Conservation (phyloP, 2,113 vertebrate species). For the Leuciscus idus region DNA sequence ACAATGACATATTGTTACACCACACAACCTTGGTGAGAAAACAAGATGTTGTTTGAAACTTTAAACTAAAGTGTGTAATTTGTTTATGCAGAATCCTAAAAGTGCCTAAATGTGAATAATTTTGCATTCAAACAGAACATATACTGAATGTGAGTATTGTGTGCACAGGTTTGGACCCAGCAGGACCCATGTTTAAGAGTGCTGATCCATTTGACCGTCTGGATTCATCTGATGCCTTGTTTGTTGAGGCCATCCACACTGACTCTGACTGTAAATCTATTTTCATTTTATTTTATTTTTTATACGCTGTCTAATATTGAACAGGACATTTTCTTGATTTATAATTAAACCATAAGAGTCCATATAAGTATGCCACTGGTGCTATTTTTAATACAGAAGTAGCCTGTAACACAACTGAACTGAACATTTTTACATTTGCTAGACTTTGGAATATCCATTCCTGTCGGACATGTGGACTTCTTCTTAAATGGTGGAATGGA, state of each 20-base stretch:
- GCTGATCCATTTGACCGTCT: slow-evolving; percentile 84
- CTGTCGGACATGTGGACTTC: slow-evolving; percentile 93
- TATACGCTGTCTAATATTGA: not conserved
- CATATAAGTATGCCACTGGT: not conserved
- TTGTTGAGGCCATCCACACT: slow-evolving; percentile 94
- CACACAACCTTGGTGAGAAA: not conserved
- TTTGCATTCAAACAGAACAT: not conserved
- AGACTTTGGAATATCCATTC: slow-evolving; percentile 96
- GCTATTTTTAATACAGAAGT: not conserved
- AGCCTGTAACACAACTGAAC: not conserved
- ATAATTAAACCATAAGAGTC: not conserved
- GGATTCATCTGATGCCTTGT: slow-evolving; percentile 89
- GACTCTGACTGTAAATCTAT: slow-evolving; percentile 86
- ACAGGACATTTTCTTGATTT: not conserved
- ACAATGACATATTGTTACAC: slow-evolving; percentile 30
- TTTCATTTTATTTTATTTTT: not conserved
- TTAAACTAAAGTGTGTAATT: not conserved
- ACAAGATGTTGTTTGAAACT: not conserved
- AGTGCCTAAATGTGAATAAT: not conserved
- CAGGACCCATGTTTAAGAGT: slow-evolving; percentile 88
- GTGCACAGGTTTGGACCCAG: slow-evolving; percentile 86
- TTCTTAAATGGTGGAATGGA: slow-evolving; percentile 93
- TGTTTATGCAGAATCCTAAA: not conserved
- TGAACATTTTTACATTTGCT: not conserved
- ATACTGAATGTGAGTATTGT: not conserved